A percentile compares a stretch with the other conserved stretches of the same genome.
Evolutionary conservation across 1,140 invertebrate species (phyloP).

Genomic region (Pseudomyrmex pallidus): DNA sequence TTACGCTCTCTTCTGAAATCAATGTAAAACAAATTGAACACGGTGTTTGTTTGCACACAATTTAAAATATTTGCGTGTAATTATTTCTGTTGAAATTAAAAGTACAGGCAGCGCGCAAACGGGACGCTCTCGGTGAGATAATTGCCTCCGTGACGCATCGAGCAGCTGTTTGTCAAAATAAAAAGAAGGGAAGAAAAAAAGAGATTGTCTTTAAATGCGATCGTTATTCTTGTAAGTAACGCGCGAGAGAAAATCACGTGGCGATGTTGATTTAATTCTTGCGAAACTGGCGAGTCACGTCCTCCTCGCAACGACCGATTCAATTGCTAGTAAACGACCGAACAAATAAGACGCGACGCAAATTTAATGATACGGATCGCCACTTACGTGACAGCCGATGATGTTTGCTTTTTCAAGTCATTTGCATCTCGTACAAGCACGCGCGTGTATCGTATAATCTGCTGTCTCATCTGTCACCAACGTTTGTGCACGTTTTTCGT

Average conservation of each 20-base stretch:
- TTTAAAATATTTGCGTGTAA: neutral
- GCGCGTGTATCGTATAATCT: too few relatives aligned
- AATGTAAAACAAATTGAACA: constrained; percentile 3
- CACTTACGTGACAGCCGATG: too few relatives aligned
- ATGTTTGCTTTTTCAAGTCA: too few relatives aligned
- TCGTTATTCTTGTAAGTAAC: neutral
- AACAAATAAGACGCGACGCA: neutral
- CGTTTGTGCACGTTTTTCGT: too few relatives aligned
- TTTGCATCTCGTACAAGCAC: too few relatives aligned
- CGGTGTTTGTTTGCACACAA: neutral
- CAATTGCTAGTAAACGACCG: too few relatives aligned
- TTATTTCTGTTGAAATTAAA: neutral
- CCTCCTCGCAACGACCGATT: neutral
- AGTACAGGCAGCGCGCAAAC: neutral
- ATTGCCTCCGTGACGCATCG: too few relatives aligned
- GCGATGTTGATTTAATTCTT: neutral
- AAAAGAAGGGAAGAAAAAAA: too few relatives aligned
- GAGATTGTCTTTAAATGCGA: neutral
- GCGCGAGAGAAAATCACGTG: neutral
- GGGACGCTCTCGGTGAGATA: too few relatives aligned
- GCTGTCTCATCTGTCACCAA: too few relatives aligned
- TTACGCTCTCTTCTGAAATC: constrained; percentile 41
- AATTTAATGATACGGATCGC: too few relatives aligned
- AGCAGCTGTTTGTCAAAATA: too few relatives aligned
- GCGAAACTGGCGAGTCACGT: neutral